Evolutionary conservation across 2,113 vertebrate species (phyloP).

Genomic region (Oryzias curvinotus): DNA sequence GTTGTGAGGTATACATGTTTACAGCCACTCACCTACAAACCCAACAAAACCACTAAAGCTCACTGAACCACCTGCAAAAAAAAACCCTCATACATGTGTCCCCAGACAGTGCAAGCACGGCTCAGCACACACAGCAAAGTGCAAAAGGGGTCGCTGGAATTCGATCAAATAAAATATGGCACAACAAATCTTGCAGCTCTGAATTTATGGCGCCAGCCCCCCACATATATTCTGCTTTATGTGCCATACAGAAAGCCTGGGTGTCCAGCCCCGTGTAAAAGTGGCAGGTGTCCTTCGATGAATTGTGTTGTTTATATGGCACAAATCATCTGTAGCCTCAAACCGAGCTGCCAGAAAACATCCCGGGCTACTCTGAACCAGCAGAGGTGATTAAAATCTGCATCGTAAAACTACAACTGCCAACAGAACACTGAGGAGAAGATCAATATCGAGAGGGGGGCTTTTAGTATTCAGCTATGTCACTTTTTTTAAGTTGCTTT

Average conservation of each 20-base stretch:
- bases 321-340: slow-evolving; percentile 57
- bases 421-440: slow-evolving; percentile 20
- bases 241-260: slow-evolving; percentile 52
- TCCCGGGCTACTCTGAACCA: slow-evolving; percentile 35
- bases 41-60: not conserved
- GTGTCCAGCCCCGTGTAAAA: slow-evolving; percentile 52
- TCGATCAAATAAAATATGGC: slow-evolving; percentile 71
- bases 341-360: slow-evolving; percentile 38
- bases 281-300: slow-evolving; percentile 70
- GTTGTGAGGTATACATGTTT: too few species aligned
- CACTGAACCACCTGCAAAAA: slow-evolving; percentile 18
- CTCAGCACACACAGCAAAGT: slow-evolving; percentile 34
- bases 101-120: slow-evolving; percentile 29
- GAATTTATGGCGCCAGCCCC: slow-evolving; percentile 67
- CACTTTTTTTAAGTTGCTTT: slow-evolving; percentile 13
- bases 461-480: slow-evolving; percentile 28
- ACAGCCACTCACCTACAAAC: not conserved
- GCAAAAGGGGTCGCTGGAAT: slow-evolving; percentile 42
- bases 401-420: slow-evolving; percentile 56
- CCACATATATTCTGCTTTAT: slow-evolving; percentile 72
- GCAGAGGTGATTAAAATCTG: slow-evolving; percentile 61
- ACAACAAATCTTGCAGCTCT: slow-evolving; percentile 69
- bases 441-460: slow-evolving; percentile 35
- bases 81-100: slow-evolving; percentile 41
- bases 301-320: slow-evolving; percentile 64